These are phyloP conservation scores for Trematomus bernacchii DNA, from an alignment of 2,797 vertebrate species.

Conservation along the genomic window DNA sequence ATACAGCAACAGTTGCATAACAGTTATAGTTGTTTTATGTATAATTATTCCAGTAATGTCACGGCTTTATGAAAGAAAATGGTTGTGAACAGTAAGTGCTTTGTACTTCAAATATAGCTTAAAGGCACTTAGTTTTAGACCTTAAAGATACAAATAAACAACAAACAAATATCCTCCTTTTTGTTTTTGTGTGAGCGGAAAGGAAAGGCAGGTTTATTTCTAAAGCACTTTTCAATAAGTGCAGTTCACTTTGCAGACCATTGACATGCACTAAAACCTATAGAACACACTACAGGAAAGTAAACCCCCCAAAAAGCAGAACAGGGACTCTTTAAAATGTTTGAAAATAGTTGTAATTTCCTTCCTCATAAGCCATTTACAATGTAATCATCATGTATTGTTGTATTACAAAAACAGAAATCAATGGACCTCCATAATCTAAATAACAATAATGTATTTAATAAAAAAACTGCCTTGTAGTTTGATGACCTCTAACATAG, in stretches of 20 bases:
- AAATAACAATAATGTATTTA: slow-evolving; percentile 1
- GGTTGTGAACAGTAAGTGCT: neutral
- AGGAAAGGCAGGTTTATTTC: neutral
- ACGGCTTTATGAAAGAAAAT: neutral
- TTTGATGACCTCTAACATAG: neutral
- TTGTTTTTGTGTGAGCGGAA: neutral
- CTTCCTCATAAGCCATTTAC: neutral
- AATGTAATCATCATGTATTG: neutral
- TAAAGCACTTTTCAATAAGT: neutral
- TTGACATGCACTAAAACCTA: no score
- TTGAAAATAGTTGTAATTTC: neutral
- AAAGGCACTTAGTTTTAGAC: neutral
- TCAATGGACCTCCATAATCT: neutral
- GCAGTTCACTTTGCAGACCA: neutral
- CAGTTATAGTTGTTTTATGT: no score
- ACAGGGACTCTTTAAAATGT: no score
- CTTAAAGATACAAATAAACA: neutral
- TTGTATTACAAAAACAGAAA: neutral
- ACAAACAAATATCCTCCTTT: neutral
- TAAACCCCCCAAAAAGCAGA: no score
- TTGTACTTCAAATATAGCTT: neutral
- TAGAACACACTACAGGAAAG: no score
- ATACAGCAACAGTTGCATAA: no score
- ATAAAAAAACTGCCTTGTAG: neutral
- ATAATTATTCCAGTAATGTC: neutral